Base-by-base conservation (phyloP, 2,797 vertebrate genomes). In the Bryconaethiops microstoma region DNA sequence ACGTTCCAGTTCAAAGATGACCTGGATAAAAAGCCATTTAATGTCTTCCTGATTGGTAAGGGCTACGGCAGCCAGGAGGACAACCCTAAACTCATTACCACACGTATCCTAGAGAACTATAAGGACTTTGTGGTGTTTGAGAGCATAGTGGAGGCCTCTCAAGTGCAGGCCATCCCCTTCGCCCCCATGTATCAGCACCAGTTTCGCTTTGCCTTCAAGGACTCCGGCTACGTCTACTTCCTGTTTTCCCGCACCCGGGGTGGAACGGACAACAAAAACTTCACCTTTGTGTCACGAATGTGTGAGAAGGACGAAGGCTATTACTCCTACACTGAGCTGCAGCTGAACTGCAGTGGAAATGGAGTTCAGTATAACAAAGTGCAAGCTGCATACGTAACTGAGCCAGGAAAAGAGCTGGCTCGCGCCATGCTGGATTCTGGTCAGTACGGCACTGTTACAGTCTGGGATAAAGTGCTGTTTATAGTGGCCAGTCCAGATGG, bases 261-360 rank as follows among this genome's bases (percentile, higher is more conserved):
- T 35, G 96, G 94, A 40, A 90, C 91, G 0, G 94, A 96, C 0
- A 92, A 91, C 80, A 95, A 92, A 78, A 97, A 96, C 88, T 90
- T 95, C 74, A 98, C 97, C 0, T 94, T 96, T 6, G 92, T 99
- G 74, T 96, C 97, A 0, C 95, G 97, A 13, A 93, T 98, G 76
- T 99, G 97, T 65, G 96, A 96, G 77, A 74, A 93, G 0, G 98
- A 99, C 88, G 81, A 86, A 4, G 92, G 92, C 81, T 99, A 99
- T 85, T 97, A 96, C 79, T 99, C 98, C 17, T 96, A 99, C 88
- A 96, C 97, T 4, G 98, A 99, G 91, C 94, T 98, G 87, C 96
- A 96, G 90, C 90, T 99, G 54, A 92, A 84, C 50, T 99, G 98
- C 59, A 94, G 92, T 3, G 0, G 0, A 0, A 35, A 88, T 0